These are phyloP conservation scores for Tipula helvola DNA, from an alignment of 2,888 invertebrate genomes.

Conservation along the genomic window DNA sequence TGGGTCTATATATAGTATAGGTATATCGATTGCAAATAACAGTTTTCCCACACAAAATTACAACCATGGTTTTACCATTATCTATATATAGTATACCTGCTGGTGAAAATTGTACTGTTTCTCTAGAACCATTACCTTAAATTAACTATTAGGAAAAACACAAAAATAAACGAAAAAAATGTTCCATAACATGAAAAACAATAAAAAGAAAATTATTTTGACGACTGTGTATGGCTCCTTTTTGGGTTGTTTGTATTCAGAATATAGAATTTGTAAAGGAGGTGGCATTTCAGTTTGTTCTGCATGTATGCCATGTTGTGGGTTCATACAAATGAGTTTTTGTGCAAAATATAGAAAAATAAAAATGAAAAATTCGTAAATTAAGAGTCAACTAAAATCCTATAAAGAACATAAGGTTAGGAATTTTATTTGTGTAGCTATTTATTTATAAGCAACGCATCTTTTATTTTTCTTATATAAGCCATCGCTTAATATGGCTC, in stretches of 20 bases:
- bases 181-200: neutral
- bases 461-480: neutral
- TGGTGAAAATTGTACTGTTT: neutral
- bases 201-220: neutral
- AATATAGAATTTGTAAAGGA: neutral
- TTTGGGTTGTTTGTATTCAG: neutral
- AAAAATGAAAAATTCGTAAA: neutral
- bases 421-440: neutral
- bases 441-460: neutral
- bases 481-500: neutral
- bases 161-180: neutral
- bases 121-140: neutral
- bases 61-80: neutral
- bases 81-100: neutral
- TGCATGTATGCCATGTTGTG: neutral
- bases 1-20: neutral
- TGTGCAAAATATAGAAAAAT: neutral
- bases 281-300: neutral
- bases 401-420: neutral
- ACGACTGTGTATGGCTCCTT: neutral
- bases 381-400: neutral
- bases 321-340: neutral
- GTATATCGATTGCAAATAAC: neutral
- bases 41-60: neutral
- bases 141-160: neutral